phyloP scores from a whole-genome alignment of 2,113 vertebrate genomes.

The Dasyprocta punctata region DNA sequence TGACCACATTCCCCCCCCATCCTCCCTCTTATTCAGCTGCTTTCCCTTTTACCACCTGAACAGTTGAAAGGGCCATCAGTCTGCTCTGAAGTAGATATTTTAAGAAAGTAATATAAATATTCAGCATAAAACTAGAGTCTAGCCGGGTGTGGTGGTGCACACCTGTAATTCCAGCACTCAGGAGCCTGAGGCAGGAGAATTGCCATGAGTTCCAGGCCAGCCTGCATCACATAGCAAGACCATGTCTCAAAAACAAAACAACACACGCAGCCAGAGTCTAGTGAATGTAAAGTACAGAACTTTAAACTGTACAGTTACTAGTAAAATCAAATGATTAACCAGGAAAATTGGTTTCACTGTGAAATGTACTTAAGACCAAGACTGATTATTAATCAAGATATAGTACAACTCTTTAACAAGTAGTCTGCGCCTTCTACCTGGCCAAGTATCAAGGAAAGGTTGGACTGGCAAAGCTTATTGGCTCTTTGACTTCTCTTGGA shows the following conservation, averaged over 20 bases:
- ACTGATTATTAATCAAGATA: background rate
- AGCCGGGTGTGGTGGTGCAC: background rate
- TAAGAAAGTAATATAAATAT: slow-evolving; percentile 28
- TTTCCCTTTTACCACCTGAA: background rate
- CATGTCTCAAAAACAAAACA: background rate
- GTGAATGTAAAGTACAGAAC: slow-evolving; percentile 22
- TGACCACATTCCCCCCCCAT: background rate
- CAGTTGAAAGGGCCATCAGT: background rate
- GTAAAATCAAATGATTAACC: slow-evolving; percentile 28
- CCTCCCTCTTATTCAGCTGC: background rate
- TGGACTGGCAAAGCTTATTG: background rate
- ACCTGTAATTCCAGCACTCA: background rate
- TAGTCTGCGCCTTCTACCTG: background rate
- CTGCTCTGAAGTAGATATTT: background rate
- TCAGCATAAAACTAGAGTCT: background rate
- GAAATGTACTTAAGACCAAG: too few relatives aligned
- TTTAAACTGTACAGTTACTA: background rate
- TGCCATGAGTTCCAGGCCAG: background rate
- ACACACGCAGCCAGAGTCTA: background rate
- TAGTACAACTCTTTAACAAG: background rate
- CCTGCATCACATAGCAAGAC: background rate
- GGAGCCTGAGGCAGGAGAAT: background rate
- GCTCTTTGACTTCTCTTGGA: background rate
- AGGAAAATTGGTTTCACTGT: background rate
- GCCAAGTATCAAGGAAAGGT: background rate